Evolutionary conservation across 2,113 vertebrate species (phyloP), one percentile per base, ranked within the genome.

Genomic region (Hemichromis elongatus): DNA sequence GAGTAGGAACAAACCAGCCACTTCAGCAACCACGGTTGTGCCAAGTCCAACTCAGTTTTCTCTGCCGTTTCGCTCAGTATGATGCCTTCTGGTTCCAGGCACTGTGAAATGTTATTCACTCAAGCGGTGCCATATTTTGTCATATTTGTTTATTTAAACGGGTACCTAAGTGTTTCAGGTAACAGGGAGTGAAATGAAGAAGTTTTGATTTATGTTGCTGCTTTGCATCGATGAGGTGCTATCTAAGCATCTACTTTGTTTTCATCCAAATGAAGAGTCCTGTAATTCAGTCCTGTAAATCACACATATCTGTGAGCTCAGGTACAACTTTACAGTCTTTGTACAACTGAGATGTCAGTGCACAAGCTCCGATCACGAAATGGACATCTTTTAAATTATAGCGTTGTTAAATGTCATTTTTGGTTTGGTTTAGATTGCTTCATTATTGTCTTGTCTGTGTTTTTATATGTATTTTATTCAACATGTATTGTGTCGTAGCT

Each of bases 91-190:
- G 82, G 78, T 81, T 88, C 59, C 80, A 86, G 86, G 40, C 54
- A 80, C 54, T 89, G 56, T 92, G 85, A 90, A 90, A 92, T 87
- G 66, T 75, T 88, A 80, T 86, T 91, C 81, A 88, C 86, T 79
- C 73, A 84, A 70, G 47, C 3, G 11, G 24, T 61, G 45, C 10
- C 40, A 57, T 77, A 86, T 55, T 83, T 70, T 56, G 56, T n/a
- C 14, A 61, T 78, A 75, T 68, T 68, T 88, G 86, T 89, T 86
- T 88, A 83, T 91, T 87, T 70, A 77, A 47, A 84, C 68, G 28
- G 50, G 28, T 82, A 59, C 55, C 83, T 59, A 86, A 77, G 75
- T 80, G 50, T 77, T 85, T 84, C 73, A 68, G 19, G 84, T 91
- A 73, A 78, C 50, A 33, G 66, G 52, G 68, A 61, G 52, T 6